Evolutionary conservation across 2,797 vertebrate genomes (phyloP).

Genomic region (Eulemur mongoz): DNA sequence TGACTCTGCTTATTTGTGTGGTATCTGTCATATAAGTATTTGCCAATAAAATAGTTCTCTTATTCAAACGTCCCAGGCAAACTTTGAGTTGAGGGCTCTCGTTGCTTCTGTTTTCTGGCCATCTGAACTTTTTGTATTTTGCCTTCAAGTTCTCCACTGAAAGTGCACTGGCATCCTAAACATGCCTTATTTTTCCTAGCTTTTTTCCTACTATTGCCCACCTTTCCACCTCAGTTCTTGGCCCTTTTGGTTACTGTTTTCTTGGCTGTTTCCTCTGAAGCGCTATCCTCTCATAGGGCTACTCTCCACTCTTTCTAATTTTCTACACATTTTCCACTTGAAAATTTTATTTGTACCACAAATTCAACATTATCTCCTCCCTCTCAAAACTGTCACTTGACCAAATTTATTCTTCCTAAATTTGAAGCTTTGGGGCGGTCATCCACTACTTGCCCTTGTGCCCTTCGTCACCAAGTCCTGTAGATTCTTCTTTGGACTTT

Average conservation of each 20-base stretch:
- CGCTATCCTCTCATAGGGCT: neutral
- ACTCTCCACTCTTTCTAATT: neutral
- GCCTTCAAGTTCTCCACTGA: neutral
- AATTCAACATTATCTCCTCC: neutral
- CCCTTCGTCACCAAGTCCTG: neutral
- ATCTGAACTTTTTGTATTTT: neutral
- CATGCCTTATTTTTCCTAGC: neutral
- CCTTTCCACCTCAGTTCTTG: neutral
- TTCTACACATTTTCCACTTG: neutral
- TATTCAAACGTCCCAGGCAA: neutral
- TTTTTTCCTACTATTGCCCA: rapidly evolving
- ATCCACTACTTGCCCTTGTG: neutral
- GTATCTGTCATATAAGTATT: neutral
- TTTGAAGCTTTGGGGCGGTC: neutral
- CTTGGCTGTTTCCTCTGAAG: neutral
- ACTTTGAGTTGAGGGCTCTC: neutral
- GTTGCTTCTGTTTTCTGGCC: neutral
- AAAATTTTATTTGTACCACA: neutral
- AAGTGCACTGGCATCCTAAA: neutral
- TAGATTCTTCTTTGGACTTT: neutral
- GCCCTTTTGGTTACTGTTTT: neutral
- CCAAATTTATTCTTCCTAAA: neutral
- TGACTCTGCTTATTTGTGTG: neutral
- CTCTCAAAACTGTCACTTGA: neutral
- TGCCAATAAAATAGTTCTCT: neutral